Percentiles rank a stretch among this genome's conserved stretches.
Evolutionary conservation across 2,888 invertebrate genomes (phyloP).

Genomic region (Drosophila yooni): DNA sequence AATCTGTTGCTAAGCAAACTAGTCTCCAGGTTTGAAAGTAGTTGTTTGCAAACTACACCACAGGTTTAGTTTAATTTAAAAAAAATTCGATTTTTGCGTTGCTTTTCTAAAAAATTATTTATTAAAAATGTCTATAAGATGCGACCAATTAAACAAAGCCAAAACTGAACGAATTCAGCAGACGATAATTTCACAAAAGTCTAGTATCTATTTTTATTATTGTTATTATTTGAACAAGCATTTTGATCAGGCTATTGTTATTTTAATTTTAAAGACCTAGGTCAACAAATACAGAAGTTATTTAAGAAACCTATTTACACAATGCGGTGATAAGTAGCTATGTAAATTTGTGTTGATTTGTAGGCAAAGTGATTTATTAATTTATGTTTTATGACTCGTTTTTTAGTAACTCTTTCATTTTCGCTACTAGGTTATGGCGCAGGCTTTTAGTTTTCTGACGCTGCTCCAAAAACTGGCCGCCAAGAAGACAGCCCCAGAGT

Average conservation of each 20-base stretch:
- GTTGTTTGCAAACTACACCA: neutral
- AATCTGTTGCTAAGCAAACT: neutral
- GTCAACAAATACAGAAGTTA: neutral
- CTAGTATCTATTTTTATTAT: neutral
- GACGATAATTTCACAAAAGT: neutral
- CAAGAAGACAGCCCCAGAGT: conserved; percentile 61
- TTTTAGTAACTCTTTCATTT: neutral
- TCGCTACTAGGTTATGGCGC: conserved; percentile 72
- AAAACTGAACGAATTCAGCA: neutral
- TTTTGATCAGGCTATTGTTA: neutral
- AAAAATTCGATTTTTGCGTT: neutral
- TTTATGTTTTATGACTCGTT: neutral
- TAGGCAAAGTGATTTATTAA: neutral
- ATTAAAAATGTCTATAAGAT: neutral
- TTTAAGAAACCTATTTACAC: neutral
- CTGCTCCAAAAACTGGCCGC: conserved; percentile 81
- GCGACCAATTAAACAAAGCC: neutral
- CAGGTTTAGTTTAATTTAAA: too few relatives aligned
- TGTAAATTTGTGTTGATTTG: neutral
- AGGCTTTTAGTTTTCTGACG: conserved; percentile 83
- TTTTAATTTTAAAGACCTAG: neutral
- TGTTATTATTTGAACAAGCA: neutral
- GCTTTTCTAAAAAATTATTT: neutral
- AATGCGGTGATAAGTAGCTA: too few relatives aligned
- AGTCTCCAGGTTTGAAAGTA: neutral